phyloP scores from a whole-genome alignment of 1,140 invertebrate genomes.

The Leucophenga varia region DNA sequence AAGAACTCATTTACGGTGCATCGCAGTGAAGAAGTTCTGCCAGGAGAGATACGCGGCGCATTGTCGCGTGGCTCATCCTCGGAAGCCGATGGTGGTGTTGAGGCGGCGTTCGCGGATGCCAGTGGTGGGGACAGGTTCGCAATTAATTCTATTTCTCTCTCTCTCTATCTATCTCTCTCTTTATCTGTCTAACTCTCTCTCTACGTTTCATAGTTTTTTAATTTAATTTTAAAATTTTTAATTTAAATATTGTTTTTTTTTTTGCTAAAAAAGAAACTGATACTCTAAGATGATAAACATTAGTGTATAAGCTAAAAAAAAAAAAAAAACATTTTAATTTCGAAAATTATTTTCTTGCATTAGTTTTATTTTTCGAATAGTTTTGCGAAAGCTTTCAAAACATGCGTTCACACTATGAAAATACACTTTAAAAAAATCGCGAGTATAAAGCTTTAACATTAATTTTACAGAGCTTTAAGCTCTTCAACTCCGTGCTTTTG shows the following conservation, averaged over 20 bases:
- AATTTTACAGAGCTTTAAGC: too few relatives aligned
- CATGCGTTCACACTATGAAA: constrained; percentile 1
- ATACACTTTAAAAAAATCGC: neutral
- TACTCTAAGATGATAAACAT: constrained; percentile 50
- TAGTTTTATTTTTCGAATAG: too few relatives aligned
- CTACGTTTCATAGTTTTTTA: constrained; percentile 28
- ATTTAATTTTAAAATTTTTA: constrained; percentile 15
- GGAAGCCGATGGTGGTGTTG: constrained; percentile 85
- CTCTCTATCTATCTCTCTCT: constrained; percentile 18
- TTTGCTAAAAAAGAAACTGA: constrained; percentile 11
- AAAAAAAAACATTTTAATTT: constrained; percentile 5
- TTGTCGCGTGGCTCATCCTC: constrained; percentile 83
- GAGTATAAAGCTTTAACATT: neutral
- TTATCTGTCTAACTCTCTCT: constrained; percentile 19
- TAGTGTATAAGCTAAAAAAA: constrained; percentile 26
- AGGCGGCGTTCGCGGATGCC: constrained; percentile 75
- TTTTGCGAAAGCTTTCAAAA: constrained; percentile 9
- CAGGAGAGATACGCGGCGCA: constrained; percentile 62
- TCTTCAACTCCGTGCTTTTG: too few relatives aligned
- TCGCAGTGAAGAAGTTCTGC: constrained; percentile 91
- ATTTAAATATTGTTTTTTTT: constrained; percentile 27
- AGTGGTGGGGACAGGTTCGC: constrained; percentile 66
- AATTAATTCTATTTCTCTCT: constrained; percentile 21
- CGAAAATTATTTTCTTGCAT: too few relatives aligned
- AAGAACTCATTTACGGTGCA: constrained; percentile 94